Percentiles rank a stretch among this genome's conserved stretches.
Evolutionary conservation across 1,140 invertebrate species (phyloP).

Genomic region (Zaprionus nigranus): DNA sequence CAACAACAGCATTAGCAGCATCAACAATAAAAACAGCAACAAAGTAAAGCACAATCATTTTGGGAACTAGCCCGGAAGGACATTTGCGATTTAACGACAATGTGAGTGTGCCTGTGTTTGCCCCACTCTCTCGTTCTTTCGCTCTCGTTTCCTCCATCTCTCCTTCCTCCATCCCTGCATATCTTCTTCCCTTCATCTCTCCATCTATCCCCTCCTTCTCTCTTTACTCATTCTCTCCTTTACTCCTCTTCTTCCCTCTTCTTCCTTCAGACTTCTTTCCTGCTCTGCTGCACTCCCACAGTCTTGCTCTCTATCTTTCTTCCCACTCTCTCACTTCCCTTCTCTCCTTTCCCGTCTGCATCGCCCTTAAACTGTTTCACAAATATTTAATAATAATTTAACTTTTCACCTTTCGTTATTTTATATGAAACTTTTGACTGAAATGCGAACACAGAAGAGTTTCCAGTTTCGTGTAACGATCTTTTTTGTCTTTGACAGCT

Average conservation of each 20-base stretch:
- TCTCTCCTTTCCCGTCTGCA: too few relatives aligned
- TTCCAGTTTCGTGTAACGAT: conserved; percentile 26
- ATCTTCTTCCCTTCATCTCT: too few relatives aligned
- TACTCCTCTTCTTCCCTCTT: too few relatives aligned
- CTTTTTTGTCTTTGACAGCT: conserved; percentile 38
- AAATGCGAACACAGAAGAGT: not conserved
- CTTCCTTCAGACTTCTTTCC: too few relatives aligned
- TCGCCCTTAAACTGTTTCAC: not conserved
- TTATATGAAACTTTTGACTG: not conserved
- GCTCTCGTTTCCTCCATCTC: not conserved
- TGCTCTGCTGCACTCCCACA: too few relatives aligned
- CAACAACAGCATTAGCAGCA: conserved; percentile 36
- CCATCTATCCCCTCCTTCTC: too few relatives aligned
- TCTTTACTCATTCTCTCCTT: too few relatives aligned
- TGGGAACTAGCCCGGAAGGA: conserved; percentile 58
- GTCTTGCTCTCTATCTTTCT: too few relatives aligned
- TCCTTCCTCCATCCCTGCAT: too few relatives aligned
- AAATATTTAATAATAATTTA: conserved; percentile 2
- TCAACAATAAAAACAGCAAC: conserved; percentile 13
- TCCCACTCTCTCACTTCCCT: too few relatives aligned
- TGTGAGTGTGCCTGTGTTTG: conserved; percentile 11
- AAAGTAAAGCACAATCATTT: conserved; percentile 32
- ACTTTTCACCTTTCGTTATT: not conserved
- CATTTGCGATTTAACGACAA: conserved; percentile 40
- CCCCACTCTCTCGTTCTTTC: not conserved